Conservation (phyloP, 1,140 invertebrate genomes). For the Zaprionus capensis region DNA sequence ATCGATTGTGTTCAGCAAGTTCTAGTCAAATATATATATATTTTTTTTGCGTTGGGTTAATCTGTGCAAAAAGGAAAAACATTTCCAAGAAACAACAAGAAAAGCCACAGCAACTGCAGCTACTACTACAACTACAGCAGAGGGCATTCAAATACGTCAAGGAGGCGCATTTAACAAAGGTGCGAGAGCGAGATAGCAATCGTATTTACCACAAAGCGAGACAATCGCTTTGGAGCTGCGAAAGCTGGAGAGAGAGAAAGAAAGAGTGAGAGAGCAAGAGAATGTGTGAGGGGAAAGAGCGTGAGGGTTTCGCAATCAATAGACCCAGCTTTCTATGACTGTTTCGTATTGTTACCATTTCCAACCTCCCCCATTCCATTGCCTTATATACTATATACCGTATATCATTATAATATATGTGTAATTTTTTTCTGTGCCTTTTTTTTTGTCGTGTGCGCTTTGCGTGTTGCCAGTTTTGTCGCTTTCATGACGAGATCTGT, state of each 20-base stretch:
- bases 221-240: slow-evolving; percentile 18
- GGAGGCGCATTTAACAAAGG: slow-evolving; percentile 24
- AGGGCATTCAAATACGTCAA: slow-evolving; percentile 2
- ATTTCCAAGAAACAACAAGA: neutral
- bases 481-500: neutral
- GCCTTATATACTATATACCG: neutral
- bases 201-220: slow-evolving; percentile 13
- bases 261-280: slow-evolving; percentile 13
- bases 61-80: slow-evolving; percentile 26
- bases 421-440: slow-evolving; percentile 8
- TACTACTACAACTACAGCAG: slow-evolving; percentile 10
- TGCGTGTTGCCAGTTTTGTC: slow-evolving; percentile 16
- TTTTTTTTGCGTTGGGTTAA: slow-evolving; percentile 39
- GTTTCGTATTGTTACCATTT: slow-evolving; percentile 9
- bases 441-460: slow-evolving; percentile 22
- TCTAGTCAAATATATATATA: slow-evolving; percentile 45
- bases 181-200: slow-evolving; percentile 38
- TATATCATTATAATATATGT: slow-evolving; percentile 1
- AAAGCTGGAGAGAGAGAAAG: slow-evolving; percentile 9
- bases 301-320: slow-evolving; percentile 55
- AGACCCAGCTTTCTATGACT: slow-evolving; percentile 24
- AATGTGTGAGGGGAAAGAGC: slow-evolving; percentile 32
- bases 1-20: slow-evolving; percentile 42
- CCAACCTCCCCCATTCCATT: neutral
- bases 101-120: neutral